phyloP scores from a whole-genome alignment of 1,140 invertebrate genomes.

The Euura saliciscinereae region DNA sequence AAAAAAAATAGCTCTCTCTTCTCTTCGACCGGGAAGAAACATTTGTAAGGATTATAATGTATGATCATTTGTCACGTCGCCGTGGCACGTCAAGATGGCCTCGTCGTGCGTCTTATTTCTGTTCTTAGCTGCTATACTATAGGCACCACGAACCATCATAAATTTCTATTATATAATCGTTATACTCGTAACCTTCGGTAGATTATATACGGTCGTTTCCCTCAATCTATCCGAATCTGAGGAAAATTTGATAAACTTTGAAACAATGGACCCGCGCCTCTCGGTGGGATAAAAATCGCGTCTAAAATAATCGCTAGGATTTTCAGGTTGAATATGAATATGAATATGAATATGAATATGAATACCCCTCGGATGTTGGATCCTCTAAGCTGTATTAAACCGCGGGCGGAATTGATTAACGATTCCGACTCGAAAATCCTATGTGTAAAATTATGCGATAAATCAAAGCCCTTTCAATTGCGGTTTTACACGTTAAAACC shows the following conservation, averaged over 20 bases:
- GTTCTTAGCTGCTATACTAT: not conserved
- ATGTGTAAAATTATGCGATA: slow-evolving; percentile 1
- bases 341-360: no score
- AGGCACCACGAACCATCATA: not conserved
- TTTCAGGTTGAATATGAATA: no score
- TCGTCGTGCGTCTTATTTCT: not conserved
- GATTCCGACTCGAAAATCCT: not conserved
- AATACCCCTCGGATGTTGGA: no score
- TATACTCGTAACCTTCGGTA: not conserved
- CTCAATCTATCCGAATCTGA: no score
- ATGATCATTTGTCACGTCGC: not conserved
- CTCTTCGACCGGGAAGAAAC: not conserved
- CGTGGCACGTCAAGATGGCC: not conserved
- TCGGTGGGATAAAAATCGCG: no score
- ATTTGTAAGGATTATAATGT: slow-evolving; percentile 5
- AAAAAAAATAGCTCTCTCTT: no score
- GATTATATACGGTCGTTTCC: no score
- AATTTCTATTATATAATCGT: not conserved
- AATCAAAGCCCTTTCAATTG: slow-evolving; percentile 4
- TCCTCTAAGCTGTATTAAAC: not conserved
- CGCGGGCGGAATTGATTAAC: not conserved
- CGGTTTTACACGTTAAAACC: not conserved
- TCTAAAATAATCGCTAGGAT: no score
- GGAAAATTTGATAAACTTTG: no score
- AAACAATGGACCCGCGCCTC: no score